Base-by-base conservation (phyloP, 2,113 vertebrate species). In the Neogobius melanostomus region DNA sequence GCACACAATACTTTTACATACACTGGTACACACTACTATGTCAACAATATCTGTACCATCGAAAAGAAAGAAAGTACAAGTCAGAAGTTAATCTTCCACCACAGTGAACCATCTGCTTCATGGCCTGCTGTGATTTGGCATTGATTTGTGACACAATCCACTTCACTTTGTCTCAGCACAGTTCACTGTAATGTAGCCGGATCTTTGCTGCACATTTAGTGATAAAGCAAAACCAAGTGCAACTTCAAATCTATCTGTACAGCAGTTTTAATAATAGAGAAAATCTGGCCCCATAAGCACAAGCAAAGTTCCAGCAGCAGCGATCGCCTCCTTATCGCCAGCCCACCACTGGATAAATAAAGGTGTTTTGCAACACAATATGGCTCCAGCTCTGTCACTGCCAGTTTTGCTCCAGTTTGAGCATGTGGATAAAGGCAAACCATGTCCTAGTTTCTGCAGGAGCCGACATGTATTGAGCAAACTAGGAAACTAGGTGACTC, bases 401-500 rank as follows among this genome's bases (percentile, higher is more conserved):
- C 69, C 72, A 79, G 81, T 80, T 84, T 72, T 86, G 85, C 75
- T 81, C 79, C 74, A 85, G 46, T 86, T 88, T 14, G 73, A 45
- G 72, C 79, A 69, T 69, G 79, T 64, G 77, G 79, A 80, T 84
- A 80, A 81, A 84, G 88, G 80, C 80, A 82, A 85, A 85, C 81
- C 71, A 80, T 83, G 87, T 71, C 88, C 91, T 77, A 88, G 79
- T 87, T 91, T 89, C 73, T 77, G 81, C 71, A 68, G 17, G 52
- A 84, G 69, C 71, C 61, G 76, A 82, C 74, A 63, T 80, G 62
- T 59, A 14, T 74, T 71, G 50, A 79, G 64, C 48, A 56, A 81
- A 89, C 80, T 78, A 81, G 68, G 43, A 79, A 86, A 90, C 61
- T 78, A 79, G 74, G 75, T 78, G 79, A 82, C 69, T 74, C 61